Percentiles rank a stretch among this genome's conserved stretches.
Conservation (phyloP, 37 sponge, comb jelly and placozoan species). For the Lycopodina hypogea region DNA sequence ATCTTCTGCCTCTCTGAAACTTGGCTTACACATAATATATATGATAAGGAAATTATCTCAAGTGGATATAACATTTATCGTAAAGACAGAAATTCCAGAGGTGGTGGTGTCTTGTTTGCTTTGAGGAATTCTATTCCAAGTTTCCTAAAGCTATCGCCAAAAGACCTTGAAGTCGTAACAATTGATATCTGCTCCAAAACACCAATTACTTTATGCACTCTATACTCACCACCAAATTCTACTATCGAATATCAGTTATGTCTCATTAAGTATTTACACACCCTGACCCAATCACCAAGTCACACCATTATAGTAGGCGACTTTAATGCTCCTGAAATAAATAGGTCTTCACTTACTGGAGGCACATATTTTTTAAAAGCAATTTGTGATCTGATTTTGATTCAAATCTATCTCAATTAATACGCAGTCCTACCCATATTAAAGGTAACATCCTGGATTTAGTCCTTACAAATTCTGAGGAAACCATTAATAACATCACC, state of each 20-base stretch:
- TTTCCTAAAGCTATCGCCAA: background rate
- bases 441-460: background rate
- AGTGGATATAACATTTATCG: background rate
- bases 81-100: background rate
- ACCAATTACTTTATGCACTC: background rate
- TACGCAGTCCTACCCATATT: background rate
- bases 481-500: too few species aligned
- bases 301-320: background rate
- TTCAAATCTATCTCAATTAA: background rate
- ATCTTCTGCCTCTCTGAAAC: conserved; percentile 10
- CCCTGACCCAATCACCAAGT: background rate
- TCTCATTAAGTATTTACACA: background rate
- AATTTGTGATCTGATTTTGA: background rate
- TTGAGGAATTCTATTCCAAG: background rate
- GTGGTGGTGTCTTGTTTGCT: conserved; percentile 13
- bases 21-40: background rate
- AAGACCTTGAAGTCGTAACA: conserved; percentile 2
- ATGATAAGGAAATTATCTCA: background rate
- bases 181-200: background rate
- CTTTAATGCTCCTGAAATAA: background rate
- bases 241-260: background rate
- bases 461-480: too few species aligned
- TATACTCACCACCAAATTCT: background rate
- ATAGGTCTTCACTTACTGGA: background rate
- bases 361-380: background rate